Evolutionary conservation across 2,888 invertebrate species (phyloP), one percentile per base, ranked within the genome.

Genomic region (Conistra vaccinii): DNA sequence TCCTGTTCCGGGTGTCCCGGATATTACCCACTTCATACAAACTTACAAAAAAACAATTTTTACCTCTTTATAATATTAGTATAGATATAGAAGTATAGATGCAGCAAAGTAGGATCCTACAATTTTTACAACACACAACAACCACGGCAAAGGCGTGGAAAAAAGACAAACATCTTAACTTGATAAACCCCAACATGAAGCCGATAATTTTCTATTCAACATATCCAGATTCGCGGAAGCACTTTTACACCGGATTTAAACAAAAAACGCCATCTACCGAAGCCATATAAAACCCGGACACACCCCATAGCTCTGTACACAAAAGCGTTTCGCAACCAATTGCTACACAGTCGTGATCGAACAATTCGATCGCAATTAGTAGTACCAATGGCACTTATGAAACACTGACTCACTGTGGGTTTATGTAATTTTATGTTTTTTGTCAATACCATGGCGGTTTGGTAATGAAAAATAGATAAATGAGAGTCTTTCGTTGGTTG

Each of bases 341-440:
- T 83, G 69, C 71, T 57, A 35, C 80, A 84, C 51, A 39, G 69
- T 85, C 81, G 81, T 80, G 87, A 86, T 80, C 63, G n/a, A 63
- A 45, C 67, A 60, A 81, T 84, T 84, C 69, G 76, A 73, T 78
- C 74, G 80, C 80, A 81, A 77, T 81, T 80, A 81, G 78, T 67
- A 68, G 51, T 67, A 53, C 78, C 66, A 69, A 53, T 45, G 60
- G 58, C 62, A 42, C 71, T 85, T 78, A 76, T 74, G 85, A 78
- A 87, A 84, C 76, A 85, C 70, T 65, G 68, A 82, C 65, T 80
- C 79, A 84, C 70, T 78, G 67, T 66, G 63, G 55, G 26, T 48
- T 87, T 87, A 77, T 73, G 73, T 78, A 82, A 87, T 66, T 69
- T 70, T 61, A n/a, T 67, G 12, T 69, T 77, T 79, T 78, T 67